Percentiles rank a stretch among this genome's conserved stretches.
Conservation (phyloP, 2,797 vertebrate species). For the Micropoecilia bifurca region DNA sequence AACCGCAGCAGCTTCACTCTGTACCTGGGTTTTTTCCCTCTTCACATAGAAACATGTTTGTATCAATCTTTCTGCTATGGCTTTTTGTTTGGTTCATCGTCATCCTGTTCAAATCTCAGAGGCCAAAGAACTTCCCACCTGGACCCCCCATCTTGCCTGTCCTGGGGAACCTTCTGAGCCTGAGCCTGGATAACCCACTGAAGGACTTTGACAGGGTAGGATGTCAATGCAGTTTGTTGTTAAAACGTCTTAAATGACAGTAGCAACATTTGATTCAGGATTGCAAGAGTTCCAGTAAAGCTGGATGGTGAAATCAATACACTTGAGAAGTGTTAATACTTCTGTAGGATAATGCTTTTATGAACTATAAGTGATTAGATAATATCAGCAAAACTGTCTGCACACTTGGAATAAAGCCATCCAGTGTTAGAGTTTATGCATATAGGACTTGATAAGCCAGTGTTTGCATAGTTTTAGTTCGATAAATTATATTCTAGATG, state of each 20-base stretch:
- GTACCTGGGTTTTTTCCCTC: neutral
- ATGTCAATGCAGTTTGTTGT: neutral
- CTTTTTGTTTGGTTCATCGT: slow-evolving; percentile 40
- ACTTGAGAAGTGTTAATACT: neutral
- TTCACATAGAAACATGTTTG: slow-evolving; percentile 43
- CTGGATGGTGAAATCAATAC: neutral
- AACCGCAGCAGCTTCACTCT: neutral
- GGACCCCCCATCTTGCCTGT: slow-evolving; percentile 54
- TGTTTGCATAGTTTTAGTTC: neutral
- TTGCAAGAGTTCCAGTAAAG: neutral
- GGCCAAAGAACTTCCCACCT: slow-evolving; percentile 70
- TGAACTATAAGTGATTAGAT: neutral
- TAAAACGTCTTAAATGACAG: neutral
- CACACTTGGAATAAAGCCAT: slow-evolving; percentile 1
- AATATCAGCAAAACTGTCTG: neutral
- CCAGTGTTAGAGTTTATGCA: neutral
- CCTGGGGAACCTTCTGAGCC: slow-evolving; percentile 58
- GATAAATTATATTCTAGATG: neutral
- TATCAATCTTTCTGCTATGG: slow-evolving; percentile 41
- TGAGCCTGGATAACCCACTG: slow-evolving; percentile 61
- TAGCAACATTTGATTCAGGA: too few relatives aligned
- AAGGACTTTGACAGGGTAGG: slow-evolving; percentile 68
- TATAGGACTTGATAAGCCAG: neutral
- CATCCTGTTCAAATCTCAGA: slow-evolving; percentile 38
- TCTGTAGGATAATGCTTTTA: neutral